phyloP scores from a whole-genome alignment of 2,113 vertebrate genomes.

The Arvicanthis niloticus region DNA sequence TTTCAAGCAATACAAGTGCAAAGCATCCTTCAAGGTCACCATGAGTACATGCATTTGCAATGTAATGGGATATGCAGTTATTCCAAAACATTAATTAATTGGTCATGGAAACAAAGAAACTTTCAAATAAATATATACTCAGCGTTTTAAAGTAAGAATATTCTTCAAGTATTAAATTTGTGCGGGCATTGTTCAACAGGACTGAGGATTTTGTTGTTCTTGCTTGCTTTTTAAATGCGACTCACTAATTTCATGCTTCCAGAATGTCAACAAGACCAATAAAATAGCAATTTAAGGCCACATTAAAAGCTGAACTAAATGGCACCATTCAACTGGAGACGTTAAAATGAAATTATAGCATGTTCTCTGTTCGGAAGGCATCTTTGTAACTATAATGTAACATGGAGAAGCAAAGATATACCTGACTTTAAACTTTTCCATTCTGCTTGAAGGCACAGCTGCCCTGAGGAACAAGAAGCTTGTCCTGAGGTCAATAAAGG shows the following conservation, averaged over 20 bases:
- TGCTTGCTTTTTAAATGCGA: constrained; percentile 82
- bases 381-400: constrained; percentile 60
- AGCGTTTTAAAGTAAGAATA: constrained; percentile 77
- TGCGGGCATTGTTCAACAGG: constrained; percentile 79
- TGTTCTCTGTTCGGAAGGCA: constrained; percentile 71
- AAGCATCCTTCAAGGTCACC: constrained; percentile 51
- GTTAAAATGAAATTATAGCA: constrained; percentile 82
- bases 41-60: background rate
- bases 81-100: constrained; percentile 70
- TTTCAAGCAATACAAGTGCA: constrained; percentile 30
- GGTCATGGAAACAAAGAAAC: constrained; percentile 37
- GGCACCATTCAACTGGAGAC: constrained; percentile 79
- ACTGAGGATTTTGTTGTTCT: constrained; percentile 53
- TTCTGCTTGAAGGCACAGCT: background rate
- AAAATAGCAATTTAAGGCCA: constrained; percentile 87
- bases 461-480: background rate
- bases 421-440: background rate
- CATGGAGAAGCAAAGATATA: background rate
- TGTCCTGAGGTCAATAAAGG: background rate
- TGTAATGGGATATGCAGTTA: constrained; percentile 62
- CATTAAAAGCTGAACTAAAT: constrained; percentile 86
- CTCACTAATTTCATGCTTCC: constrained; percentile 87
- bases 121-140: constrained; percentile 69
- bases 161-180: constrained; percentile 63
- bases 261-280: constrained; percentile 87